Evolutionary conservation across 2,113 vertebrate species (phyloP).

Genomic region (Muscicapa adusta): DNA sequence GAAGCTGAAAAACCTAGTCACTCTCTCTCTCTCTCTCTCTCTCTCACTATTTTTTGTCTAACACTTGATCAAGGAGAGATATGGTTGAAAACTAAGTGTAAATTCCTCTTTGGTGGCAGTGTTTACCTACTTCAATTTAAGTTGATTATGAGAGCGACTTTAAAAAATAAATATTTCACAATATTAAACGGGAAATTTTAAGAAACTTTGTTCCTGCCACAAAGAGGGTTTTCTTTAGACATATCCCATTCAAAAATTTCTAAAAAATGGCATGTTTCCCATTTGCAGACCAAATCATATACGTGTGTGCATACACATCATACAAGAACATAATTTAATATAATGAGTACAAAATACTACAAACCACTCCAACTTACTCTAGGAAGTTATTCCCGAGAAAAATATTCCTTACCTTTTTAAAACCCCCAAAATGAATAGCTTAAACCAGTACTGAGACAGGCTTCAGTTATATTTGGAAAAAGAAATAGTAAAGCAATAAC

Average conservation of each 20-base stretch:
- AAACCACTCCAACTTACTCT: neutral
- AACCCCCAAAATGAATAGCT: neutral
- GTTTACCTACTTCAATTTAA: conserved; percentile 11
- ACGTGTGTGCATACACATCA: neutral
- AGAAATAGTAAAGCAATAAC: neutral
- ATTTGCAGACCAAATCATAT: neutral
- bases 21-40: neutral
- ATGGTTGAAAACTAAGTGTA: neutral
- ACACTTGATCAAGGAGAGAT: neutral
- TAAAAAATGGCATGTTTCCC: neutral
- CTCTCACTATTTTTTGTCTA: neutral
- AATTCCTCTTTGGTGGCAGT: neutral
- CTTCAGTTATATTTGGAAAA: neutral
- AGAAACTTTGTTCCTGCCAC: neutral
- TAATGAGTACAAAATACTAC: neutral
- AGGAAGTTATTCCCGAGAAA: neutral
- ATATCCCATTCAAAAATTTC: neutral
- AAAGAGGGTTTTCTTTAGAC: neutral
- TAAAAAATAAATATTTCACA: conserved; percentile 26
- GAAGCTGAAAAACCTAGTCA: neutral
- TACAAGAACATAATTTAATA: neutral
- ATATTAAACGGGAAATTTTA: neutral
- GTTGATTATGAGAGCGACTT: neutral
- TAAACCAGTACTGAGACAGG: neutral
- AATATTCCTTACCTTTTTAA: neutral